phyloP scores from a whole-genome alignment of 2,113 vertebrate species.

The Perccottus glenii region DNA sequence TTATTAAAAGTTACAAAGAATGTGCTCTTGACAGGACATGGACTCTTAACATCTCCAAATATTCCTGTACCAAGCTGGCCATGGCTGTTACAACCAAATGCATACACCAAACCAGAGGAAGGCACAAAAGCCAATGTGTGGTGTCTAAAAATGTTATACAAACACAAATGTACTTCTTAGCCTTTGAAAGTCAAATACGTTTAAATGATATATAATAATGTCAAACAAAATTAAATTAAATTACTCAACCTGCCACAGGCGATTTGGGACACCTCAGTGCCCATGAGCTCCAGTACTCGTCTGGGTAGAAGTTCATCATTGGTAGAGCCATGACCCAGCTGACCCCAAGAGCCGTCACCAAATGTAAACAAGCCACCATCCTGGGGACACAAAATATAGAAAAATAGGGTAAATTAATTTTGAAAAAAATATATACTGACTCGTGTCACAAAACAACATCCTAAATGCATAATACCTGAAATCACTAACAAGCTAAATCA shows the following conservation, averaged over 20 bases:
- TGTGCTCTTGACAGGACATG: slow-evolving; percentile 85
- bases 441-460: no score
- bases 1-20: slow-evolving; percentile 79
- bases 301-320: slow-evolving; percentile 88
- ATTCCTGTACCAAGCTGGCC: slow-evolving; percentile 92
- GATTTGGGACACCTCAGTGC: slow-evolving; percentile 91
- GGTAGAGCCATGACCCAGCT: slow-evolving; percentile 89
- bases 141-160: slow-evolving; percentile 76
- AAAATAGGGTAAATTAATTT: no score
- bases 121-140: slow-evolving; percentile 96
- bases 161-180: background rate
- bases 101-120: slow-evolving; percentile 92
- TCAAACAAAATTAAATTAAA: background rate
- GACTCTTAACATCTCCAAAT: slow-evolving; percentile 84
- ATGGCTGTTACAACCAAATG: slow-evolving; percentile 92
- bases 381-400: slow-evolving; percentile 57
- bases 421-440: no score
- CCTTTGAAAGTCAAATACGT: background rate
- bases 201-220: background rate
- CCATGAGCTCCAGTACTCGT: slow-evolving; percentile 91
- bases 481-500: no score
- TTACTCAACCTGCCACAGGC: slow-evolving; percentile 85
- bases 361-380: slow-evolving; percentile 92
- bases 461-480: no score
- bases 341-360: slow-evolving; percentile 86